Base-by-base conservation (phyloP, 2,113 vertebrate species). In the Hymenochirus boettgeri region DNA sequence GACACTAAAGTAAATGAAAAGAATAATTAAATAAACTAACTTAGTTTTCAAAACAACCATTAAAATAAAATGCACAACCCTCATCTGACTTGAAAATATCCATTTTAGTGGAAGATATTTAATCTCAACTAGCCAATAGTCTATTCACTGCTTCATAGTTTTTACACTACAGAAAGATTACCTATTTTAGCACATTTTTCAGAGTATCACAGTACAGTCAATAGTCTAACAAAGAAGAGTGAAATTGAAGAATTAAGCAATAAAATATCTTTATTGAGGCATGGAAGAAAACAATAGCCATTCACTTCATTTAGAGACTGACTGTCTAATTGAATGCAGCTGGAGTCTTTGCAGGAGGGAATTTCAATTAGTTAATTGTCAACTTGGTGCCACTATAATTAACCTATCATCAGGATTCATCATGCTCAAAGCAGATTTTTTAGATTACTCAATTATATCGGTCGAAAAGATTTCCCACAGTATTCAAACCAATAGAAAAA, bases 281-380 rank as follows among this genome's bases (percentile, higher is more conserved):
- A 71, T 51, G 19, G 29, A 67, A 59, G 62, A 7, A 33, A 51
- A 75, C 74, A 79, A 76, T 71, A 70, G 53, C 18, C 48, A 70
- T 57, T 55, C 58, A 45, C 50, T 54, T 61, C 26, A 69, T 57
- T 59, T 58, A 72, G 66, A 55, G 19, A 59, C 23, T 57, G 61
- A 70, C 2, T 59, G 35, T 56, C 72, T 79, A 80, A 80, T 85
- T 82, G 81, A 81, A 81, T 81, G 77, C 70, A 79, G 72, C 76
- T 82, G 76, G 73, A 80, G 53, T 75, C 15, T 61, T 62, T 62
- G 39, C 67, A 74, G 61, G 74, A 77, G 82, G 79, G 59, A 81
- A 74, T 77, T 73, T 75, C 72, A 82, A 75, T 79, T 77, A 85
- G 84, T 80, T 82, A 83, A 82, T 75, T 79, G 76, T 69, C 74